Conservation (phyloP, 2,888 invertebrate species). For the Hyposoter didymator region DNA sequence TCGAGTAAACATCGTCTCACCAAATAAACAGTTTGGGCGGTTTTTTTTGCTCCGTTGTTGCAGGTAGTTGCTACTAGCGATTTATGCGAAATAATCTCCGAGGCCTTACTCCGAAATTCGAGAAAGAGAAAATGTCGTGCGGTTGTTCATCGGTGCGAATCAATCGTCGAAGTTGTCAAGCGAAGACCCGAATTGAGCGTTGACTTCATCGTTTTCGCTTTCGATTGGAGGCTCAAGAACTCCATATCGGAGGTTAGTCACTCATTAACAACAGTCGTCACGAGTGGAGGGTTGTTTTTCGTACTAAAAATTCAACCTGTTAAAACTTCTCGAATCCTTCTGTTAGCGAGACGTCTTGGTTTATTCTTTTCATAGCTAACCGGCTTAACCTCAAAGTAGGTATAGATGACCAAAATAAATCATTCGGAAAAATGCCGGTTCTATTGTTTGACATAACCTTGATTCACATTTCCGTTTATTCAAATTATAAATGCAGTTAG, state of each 20-base stretch:
- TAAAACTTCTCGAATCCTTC: no score
- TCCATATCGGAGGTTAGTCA: slow-evolving; percentile 76
- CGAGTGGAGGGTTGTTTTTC: not conserved
- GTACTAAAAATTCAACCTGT: no score
- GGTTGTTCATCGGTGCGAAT: slow-evolving; percentile 79
- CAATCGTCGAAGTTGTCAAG: slow-evolving; percentile 72
- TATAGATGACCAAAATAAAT: not conserved
- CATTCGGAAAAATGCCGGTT: not conserved
- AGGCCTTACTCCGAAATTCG: slow-evolving; percentile 74
- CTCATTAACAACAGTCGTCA: not conserved
- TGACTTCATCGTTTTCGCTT: slow-evolving; percentile 80
- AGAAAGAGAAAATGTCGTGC: slow-evolving; percentile 73
- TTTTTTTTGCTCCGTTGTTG: slow-evolving; percentile 29
- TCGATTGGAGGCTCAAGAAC: slow-evolving; percentile 75
- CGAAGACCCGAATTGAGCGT: slow-evolving; percentile 72
- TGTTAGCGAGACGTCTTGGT: no score
- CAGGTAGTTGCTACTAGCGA: slow-evolving; percentile 78
- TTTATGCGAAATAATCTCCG: slow-evolving; percentile 76
- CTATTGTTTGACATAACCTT: not conserved
- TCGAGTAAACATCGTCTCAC: not conserved
- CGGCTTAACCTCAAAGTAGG: slow-evolving; percentile 50
- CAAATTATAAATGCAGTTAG: no score
- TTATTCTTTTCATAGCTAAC: not conserved
- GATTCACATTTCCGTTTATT: not conserved
- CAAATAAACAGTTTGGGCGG: not conserved